phyloP scores from a whole-genome alignment of 2,888 invertebrate species.

The Harpalus rufipes region DNA sequence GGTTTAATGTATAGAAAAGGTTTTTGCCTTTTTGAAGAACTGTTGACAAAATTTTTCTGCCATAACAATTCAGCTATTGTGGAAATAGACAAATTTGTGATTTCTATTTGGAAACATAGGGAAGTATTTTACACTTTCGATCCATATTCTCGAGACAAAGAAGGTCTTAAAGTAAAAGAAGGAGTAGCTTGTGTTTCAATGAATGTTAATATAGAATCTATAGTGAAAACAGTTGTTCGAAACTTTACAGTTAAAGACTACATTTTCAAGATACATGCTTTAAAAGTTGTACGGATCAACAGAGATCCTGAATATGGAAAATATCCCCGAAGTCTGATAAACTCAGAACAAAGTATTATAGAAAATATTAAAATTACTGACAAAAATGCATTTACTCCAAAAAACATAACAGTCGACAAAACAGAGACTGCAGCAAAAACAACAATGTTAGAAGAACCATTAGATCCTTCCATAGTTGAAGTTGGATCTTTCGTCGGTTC shows the following conservation, averaged over 20 bases:
- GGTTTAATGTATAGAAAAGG: slow-evolving; percentile 78
- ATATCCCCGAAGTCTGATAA: slow-evolving; percentile 26
- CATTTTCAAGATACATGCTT: slow-evolving; percentile 81
- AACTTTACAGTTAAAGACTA: slow-evolving; percentile 79
- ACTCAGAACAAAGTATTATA: slow-evolving; percentile 56
- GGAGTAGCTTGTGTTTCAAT: slow-evolving; percentile 82
- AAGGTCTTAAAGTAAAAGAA: slow-evolving; percentile 79
- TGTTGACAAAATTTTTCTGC: slow-evolving; percentile 79
- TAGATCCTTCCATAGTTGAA: slow-evolving; percentile 71
- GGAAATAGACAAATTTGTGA: slow-evolving; percentile 81
- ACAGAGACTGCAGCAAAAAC: slow-evolving; percentile 72
- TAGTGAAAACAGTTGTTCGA: slow-evolving; percentile 78
- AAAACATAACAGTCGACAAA: slow-evolving; percentile 73
- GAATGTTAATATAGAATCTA: slow-evolving; percentile 80
- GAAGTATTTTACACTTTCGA: slow-evolving; percentile 84
- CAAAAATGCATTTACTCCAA: slow-evolving; percentile 69
- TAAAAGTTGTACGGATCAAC: slow-evolving; percentile 80
- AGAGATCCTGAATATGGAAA: slow-evolving; percentile 72
- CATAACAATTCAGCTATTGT: slow-evolving; percentile 78
- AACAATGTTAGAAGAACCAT: slow-evolving; percentile 72
- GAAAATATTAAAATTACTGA: slow-evolving; percentile 72
- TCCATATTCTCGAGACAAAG: slow-evolving; percentile 82
- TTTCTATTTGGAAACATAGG: slow-evolving; percentile 83
- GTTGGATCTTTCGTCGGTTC: slow-evolving; percentile 74
- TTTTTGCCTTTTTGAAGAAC: slow-evolving; percentile 78